These are phyloP conservation scores for Mustela lutreola DNA, from an alignment of 2,113 vertebrate species.

Conservation along the genomic window DNA sequence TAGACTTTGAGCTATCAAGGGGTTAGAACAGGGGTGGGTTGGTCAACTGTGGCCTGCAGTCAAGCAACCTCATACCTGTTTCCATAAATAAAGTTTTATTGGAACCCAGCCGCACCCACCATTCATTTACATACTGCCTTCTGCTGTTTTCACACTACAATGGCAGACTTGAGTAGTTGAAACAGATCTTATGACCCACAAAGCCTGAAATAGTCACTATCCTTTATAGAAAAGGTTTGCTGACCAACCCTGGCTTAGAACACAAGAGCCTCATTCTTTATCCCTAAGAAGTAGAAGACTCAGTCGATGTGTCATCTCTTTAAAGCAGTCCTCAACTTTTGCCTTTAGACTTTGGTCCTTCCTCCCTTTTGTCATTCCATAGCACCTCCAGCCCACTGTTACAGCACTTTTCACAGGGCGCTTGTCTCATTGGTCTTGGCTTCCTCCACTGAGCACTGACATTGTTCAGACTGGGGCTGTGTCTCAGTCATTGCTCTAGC, in stretches of 20 bases:
- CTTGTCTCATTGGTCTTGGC: background rate
- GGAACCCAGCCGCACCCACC: background rate
- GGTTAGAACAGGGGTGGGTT: background rate
- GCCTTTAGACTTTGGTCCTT: accelerated
- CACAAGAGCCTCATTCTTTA: background rate
- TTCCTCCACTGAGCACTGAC: background rate
- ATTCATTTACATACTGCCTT: background rate
- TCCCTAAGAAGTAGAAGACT: background rate
- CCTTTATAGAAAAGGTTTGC: background rate
- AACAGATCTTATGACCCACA: accelerated
- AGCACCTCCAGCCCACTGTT: background rate
- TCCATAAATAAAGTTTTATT: background rate
- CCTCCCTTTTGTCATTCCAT: accelerated
- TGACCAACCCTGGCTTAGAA: background rate
- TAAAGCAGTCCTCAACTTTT: background rate
- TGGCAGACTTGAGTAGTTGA: background rate
- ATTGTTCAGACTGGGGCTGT: background rate
- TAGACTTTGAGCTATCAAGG: background rate
- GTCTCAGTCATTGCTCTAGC: background rate
- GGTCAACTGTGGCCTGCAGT: background rate
- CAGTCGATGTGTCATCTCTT: background rate
- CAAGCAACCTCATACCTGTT: background rate
- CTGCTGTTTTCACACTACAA: too few species aligned
- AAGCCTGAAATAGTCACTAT: background rate
- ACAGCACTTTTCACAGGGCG: accelerated